These are phyloP conservation scores for Dendrolimus pini DNA, from an alignment of 2,888 invertebrate species.

Conservation along the genomic window DNA sequence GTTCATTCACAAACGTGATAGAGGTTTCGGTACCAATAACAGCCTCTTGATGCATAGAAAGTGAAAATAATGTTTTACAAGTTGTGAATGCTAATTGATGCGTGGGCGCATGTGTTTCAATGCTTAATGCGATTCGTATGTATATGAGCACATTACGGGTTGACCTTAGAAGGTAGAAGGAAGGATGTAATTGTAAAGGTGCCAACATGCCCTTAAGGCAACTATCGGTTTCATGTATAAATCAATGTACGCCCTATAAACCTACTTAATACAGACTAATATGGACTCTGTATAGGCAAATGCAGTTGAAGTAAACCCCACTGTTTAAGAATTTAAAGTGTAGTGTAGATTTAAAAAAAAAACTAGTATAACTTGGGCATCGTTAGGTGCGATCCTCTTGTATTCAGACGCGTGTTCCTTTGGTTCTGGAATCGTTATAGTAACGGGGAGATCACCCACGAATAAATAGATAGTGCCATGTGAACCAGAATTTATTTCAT, in stretches of 20 bases:
- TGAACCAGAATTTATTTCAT: too few species aligned
- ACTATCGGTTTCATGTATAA: slow-evolving; percentile 1
- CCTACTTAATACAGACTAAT: too few species aligned
- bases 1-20: background rate
- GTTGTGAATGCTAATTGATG: slow-evolving; percentile 45
- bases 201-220: slow-evolving; percentile 2
- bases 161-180: background rate
- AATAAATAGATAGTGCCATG: too few species aligned
- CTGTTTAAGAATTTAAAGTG: too few species aligned
- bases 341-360: too few species aligned
- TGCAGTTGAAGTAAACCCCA: too few species aligned
- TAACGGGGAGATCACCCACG: too few species aligned
- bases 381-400: too few species aligned
- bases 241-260: background rate
- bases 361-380: too few species aligned
- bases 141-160: slow-evolving; percentile 1
- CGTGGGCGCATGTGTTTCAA: slow-evolving; percentile 30
- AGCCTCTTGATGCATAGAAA: slow-evolving; percentile 31
- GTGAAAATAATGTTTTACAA: slow-evolving; percentile 51
- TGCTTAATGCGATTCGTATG: slow-evolving; percentile 19
- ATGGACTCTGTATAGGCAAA: too few species aligned
- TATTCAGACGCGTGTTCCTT: too few species aligned
- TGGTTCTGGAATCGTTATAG: too few species aligned
- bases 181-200: background rate
- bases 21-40: background rate